Base-by-base conservation (phyloP, 2,888 invertebrate genomes). In the Oxyscelio sp. region DNA sequence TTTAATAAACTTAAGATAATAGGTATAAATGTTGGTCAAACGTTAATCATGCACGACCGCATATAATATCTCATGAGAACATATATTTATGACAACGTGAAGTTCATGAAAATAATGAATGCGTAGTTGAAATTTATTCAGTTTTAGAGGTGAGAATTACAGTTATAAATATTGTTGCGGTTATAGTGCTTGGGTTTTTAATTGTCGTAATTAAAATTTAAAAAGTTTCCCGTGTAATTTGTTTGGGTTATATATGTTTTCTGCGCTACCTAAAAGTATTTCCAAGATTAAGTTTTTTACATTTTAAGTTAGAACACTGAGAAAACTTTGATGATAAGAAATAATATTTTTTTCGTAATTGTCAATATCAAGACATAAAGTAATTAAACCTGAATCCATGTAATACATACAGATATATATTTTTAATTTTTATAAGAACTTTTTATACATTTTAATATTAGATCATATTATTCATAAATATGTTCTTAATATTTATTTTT, bases 51-150 rank as follows among this genome's bases (percentile, higher is more conserved):
- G 61, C 45, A 54, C 52, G 73, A 59, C 59, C 59, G 73, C 61
- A 54, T 45, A 48, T 73, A 66, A 80, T 80, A 59, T 66, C 80
- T 80, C 73, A 65, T 38, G 73, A 73, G 73, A 58, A 52, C 66
- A 22, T 68, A 61, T 45, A 80, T 80, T 73, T 61, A 74, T 58
- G 48, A 38, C 59, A 59, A 61, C 45, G 50, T 50, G 48, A 80
- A 73, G 73, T 80, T 74, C 73, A 74, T 73, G 73, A 54, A 74
- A 80, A 68, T 80, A 73, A 80, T 80, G 59, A 73, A 80, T 73
- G 66, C 38, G 43, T 52, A 66, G 80, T 65, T 65, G 66, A 66
- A 80, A 80, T 80, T 80, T 80, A 80, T 80, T 80, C 66, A 66
- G 59, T 66, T 73, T 80, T 80, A 58, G 34, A 52, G 52, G 4